These are phyloP conservation scores for Helleia helle DNA, from an alignment of 2,888 invertebrate genomes.

Conservation along the genomic window DNA sequence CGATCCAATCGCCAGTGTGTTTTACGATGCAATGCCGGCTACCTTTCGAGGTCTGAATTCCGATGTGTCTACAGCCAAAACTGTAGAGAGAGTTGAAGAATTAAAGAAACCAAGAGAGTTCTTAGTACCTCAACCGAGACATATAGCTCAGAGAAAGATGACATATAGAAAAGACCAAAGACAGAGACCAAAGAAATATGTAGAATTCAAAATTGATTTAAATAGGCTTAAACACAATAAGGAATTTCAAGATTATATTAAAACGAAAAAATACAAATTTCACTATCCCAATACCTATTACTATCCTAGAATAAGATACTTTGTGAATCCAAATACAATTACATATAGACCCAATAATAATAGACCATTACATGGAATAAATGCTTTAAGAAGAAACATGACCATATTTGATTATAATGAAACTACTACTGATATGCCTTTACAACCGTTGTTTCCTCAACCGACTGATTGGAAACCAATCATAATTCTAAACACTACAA, in stretches of 20 bases:
- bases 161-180: slow-evolving; percentile 36
- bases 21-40: slow-evolving; percentile 55
- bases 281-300: slow-evolving; percentile 59
- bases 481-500: slow-evolving; percentile 29
- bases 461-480: slow-evolving; percentile 57
- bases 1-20: slow-evolving; percentile 54
- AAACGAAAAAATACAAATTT: slow-evolving; percentile 62
- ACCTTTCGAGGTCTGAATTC: slow-evolving; percentile 57
- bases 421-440: slow-evolving; percentile 17
- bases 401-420: slow-evolving; percentile 22
- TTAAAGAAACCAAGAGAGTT: slow-evolving; percentile 50
- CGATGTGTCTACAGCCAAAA: slow-evolving; percentile 48
- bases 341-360: slow-evolving; percentile 40
- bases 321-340: slow-evolving; percentile 48
- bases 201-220: slow-evolving; percentile 51
- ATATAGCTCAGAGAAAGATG: slow-evolving; percentile 60
- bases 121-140: slow-evolving; percentile 55
- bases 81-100: slow-evolving; percentile 34
- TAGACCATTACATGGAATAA: slow-evolving; percentile 39
- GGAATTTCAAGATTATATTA: slow-evolving; percentile 57
- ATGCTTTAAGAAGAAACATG: slow-evolving; percentile 26
- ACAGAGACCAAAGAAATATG: slow-evolving; percentile 51
- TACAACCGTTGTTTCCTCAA: slow-evolving; percentile 19
- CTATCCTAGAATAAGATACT: slow-evolving; percentile 58
- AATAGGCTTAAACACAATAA: slow-evolving; percentile 58